A percentile compares a stretch with the other conserved stretches of the same genome.
phyloP scores from a whole-genome alignment of 2,113 vertebrate species.

The Argyrosomus japonicus region DNA sequence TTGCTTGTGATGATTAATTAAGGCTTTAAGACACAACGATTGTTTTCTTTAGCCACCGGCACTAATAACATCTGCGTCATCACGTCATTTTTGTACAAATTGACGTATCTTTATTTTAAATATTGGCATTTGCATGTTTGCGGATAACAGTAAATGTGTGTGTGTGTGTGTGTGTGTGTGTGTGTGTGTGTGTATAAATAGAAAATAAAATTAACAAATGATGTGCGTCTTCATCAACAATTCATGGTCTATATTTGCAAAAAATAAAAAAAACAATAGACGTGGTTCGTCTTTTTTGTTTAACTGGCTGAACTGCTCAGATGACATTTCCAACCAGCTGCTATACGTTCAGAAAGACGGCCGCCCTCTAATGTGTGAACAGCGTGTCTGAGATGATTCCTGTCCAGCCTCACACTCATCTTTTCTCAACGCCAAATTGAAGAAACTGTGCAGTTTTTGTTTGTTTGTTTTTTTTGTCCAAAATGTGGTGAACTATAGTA shows the following conservation, averaged over 20 bases:
- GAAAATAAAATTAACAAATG: background rate
- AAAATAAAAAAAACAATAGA: too few relatives aligned
- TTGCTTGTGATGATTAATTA: background rate
- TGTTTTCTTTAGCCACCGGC: background rate
- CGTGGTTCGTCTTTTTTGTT: background rate
- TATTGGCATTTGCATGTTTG: background rate
- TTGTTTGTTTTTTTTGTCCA: background rate
- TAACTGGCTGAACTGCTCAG: background rate
- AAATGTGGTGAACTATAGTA: background rate
- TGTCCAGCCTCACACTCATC: background rate
- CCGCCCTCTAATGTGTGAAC: conserved; percentile 37
- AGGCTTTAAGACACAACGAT: background rate
- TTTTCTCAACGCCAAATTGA: background rate
- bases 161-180: background rate
- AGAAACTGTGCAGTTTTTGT: background rate
- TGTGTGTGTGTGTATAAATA: conserved; percentile 2
- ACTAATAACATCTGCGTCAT: background rate
- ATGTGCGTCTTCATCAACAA: background rate
- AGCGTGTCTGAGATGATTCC: conserved; percentile 34
- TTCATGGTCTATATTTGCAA: too few relatives aligned
- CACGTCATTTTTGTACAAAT: background rate
- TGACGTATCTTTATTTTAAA: background rate
- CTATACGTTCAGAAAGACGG: background rate
- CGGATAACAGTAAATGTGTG: background rate
- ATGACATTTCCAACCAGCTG: background rate